Conservation (phyloP, 2,113 vertebrate species). For the Protomyctophum bolini region DNA sequence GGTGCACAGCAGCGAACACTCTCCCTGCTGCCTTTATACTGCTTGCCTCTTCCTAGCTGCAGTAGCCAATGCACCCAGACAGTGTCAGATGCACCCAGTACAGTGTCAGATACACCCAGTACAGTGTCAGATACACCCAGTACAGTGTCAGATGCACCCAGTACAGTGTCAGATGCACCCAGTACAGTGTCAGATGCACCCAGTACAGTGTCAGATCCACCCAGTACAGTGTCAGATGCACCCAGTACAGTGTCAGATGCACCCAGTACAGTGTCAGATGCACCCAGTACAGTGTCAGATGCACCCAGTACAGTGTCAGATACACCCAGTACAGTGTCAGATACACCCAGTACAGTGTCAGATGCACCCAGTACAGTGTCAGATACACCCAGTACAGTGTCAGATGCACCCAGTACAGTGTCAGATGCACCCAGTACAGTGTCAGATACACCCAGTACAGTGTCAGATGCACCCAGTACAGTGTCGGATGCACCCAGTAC, state of each 20-base stretch:
- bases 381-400: too few species aligned
- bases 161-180: background rate
- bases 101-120: background rate
- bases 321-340: too few species aligned
- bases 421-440: slow-evolving; percentile 5
- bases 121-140: slow-evolving; percentile 13
- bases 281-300: slow-evolving; percentile 33
- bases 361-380: background rate
- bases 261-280: background rate
- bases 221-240: too few species aligned
- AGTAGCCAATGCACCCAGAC: slow-evolving; percentile 20
- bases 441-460: too few species aligned
- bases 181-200: slow-evolving; percentile 34
- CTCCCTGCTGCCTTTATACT: slow-evolving; percentile 64
- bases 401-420: slow-evolving; percentile 35
- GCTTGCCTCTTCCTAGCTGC: slow-evolving; percentile 24
- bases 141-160: slow-evolving; percentile 24
- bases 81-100: slow-evolving; percentile 15
- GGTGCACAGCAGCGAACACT: slow-evolving; percentile 63
- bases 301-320: background rate
- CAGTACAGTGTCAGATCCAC: too few species aligned
- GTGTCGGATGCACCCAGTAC: slow-evolving; percentile 12
- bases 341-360: slow-evolving; percentile 34
- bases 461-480: slow-evolving; percentile 36
- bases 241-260: slow-evolving; percentile 35